These are phyloP conservation scores for Lumbricus terrestris DNA, from an alignment of 2,888 invertebrate species.

Conservation along the genomic window DNA sequence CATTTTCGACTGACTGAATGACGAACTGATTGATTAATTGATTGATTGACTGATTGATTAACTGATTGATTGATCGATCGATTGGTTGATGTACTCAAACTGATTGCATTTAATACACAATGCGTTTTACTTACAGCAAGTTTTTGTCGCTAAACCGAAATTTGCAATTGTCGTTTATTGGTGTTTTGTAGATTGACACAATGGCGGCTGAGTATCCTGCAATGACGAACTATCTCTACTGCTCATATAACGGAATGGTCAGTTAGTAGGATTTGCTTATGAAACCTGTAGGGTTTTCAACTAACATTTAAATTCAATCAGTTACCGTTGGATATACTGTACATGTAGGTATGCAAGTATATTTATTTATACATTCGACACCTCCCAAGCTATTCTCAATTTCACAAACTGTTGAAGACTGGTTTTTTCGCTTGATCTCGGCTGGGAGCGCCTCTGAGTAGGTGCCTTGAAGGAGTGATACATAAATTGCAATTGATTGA, in stretches of 20 bases:
- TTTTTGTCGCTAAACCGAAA: neutral
- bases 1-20: no score
- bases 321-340: neutral
- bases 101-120: neutral
- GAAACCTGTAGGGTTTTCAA: neutral
- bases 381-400: no score
- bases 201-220: conserved; percentile 55
- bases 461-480: no score
- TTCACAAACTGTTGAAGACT: no score
- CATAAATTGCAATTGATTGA: no score
- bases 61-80: no score
- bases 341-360: neutral
- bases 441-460: no score
- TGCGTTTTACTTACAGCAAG: neutral
- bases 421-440: no score
- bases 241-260: conserved; percentile 51
- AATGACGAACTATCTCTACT: conserved; percentile 51
- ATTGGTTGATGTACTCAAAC: no score
- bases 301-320: neutral
- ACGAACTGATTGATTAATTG: no score
- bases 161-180: neutral
- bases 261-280: neutral
- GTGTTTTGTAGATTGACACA: conserved; percentile 47
- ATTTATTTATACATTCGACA: neutral
- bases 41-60: no score